phyloP scores from a whole-genome alignment of 2,113 vertebrate species.

The Willisornis vidua region DNA sequence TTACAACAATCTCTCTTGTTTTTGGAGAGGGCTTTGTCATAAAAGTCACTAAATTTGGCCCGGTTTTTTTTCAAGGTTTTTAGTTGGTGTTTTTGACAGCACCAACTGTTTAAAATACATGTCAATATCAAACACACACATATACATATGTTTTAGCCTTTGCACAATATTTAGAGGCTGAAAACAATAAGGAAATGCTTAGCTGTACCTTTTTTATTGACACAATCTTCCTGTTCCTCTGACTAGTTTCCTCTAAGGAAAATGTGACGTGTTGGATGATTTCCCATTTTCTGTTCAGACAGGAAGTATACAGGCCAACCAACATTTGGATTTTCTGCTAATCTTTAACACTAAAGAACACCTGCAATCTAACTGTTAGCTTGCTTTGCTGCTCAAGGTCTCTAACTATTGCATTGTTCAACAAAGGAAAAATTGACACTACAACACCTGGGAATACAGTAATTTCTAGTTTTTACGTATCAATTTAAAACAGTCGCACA shows the following conservation, averaged over 20 bases:
- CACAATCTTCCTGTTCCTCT: conserved; percentile 76
- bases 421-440: neutral
- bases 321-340: conserved; percentile 45
- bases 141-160: neutral
- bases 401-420: conserved; percentile 39
- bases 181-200: conserved; percentile 63
- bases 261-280: conserved; percentile 73
- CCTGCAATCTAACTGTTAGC: conserved; percentile 53
- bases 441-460: neutral
- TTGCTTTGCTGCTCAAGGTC: neutral
- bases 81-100: neutral
- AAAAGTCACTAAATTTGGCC: neutral
- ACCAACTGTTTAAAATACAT: neutral
- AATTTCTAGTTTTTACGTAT: neutral
- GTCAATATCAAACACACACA: neutral
- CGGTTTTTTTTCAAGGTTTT: neutral
- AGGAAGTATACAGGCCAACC: conserved; percentile 67
- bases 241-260: conserved; percentile 78
- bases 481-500: neutral
- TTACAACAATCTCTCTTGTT: no score
- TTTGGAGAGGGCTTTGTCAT: no score
- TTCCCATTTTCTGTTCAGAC: conserved; percentile 75
- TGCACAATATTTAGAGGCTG: conserved; percentile 46
- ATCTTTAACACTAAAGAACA: conserved; percentile 59
- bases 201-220: conserved; percentile 61